Evolutionary conservation across 2,888 invertebrate species (phyloP).

Genomic region (Melolontha melolontha): DNA sequence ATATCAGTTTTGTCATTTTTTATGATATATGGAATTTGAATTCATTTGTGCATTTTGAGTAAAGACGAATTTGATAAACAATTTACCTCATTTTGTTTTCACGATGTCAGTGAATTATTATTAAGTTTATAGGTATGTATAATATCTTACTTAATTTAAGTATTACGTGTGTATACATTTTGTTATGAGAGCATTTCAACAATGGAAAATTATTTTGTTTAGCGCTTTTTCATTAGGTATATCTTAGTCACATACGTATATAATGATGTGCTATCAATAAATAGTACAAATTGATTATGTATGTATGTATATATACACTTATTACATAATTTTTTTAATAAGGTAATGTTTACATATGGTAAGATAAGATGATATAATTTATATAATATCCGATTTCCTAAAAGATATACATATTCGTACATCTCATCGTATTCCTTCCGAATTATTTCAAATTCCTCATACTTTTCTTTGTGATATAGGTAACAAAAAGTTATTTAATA

Average conservation of each 20-base stretch:
- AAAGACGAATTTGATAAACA: constrained; percentile 24
- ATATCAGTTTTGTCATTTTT: constrained; percentile 7
- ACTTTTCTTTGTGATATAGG: no score
- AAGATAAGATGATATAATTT: constrained; percentile 22
- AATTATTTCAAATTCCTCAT: no score
- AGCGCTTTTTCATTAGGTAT: constrained; percentile 11
- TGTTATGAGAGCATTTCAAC: neutral
- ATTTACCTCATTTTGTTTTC: constrained; percentile 7
- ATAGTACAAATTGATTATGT: constrained; percentile 19
- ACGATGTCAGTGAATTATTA: constrained; percentile 20
- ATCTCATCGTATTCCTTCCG: no score
- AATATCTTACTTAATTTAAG: constrained; percentile 3
- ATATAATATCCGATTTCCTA: neutral
- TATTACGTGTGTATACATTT: constrained; percentile 7
- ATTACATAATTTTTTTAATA: constrained; percentile 3
- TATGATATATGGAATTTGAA: constrained; percentile 23
- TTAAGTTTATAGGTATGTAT: constrained; percentile 10
- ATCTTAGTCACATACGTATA: constrained; percentile 3
- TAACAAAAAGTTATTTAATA: no score
- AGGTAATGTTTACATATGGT: constrained; percentile 13
- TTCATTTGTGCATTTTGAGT: constrained; percentile 24
- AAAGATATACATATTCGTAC: no score
- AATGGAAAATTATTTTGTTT: constrained; percentile 17
- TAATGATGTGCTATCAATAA: constrained; percentile 16
- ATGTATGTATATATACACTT: constrained; percentile 7